These are phyloP conservation scores for Rhinoraja longicauda DNA, from an alignment of 2,797 vertebrate genomes.

Conservation along the genomic window DNA sequence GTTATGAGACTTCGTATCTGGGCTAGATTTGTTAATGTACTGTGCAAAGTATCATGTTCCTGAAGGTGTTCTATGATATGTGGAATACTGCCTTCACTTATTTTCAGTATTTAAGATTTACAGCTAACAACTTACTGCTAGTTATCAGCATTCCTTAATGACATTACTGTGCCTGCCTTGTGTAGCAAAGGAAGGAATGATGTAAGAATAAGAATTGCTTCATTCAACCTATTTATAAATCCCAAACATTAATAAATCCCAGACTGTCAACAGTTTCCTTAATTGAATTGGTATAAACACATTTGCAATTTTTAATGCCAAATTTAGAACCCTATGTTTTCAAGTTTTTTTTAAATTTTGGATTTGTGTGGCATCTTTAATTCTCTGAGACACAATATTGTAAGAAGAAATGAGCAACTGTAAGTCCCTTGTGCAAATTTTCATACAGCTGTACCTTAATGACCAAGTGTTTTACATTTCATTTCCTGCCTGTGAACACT, in stretches of 20 bases:
- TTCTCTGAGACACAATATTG: too few species aligned
- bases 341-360: not conserved
- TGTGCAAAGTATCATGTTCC: not conserved
- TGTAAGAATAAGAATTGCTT: not conserved
- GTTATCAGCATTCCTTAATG: not conserved
- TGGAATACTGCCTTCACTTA: not conserved
- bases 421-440: too few species aligned
- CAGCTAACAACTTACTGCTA: not conserved
- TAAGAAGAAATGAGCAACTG: too few species aligned
- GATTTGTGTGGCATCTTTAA: not conserved
- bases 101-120: slow-evolving; percentile 15
- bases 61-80: not conserved
- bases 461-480: too few species aligned
- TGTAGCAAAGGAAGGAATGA: not conserved
- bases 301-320: not conserved
- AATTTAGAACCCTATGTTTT: not conserved
- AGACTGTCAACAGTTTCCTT: not conserved
- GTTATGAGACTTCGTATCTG: not conserved
- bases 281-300: not conserved
- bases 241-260: too few species aligned
- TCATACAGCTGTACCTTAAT: too few species aligned
- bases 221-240: not conserved
- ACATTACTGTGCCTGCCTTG: slow-evolving; percentile 1
- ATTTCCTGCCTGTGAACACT: too few species aligned
- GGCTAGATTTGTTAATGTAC: not conserved